Base-by-base conservation (phyloP, 2,888 invertebrate genomes). In the Caenorhabditis becei region DNA sequence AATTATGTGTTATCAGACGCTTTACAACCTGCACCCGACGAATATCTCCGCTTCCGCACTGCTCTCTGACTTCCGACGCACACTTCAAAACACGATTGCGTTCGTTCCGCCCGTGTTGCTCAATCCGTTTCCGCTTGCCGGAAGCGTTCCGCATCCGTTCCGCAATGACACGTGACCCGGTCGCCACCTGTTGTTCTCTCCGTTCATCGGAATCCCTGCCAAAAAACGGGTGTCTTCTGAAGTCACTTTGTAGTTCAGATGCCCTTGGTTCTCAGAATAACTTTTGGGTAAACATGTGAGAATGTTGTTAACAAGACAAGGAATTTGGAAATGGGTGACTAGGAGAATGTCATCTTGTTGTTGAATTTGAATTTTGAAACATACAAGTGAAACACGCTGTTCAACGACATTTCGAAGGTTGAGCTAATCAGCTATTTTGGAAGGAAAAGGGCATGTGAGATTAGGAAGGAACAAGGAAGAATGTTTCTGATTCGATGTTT, bases 11-110 rank as follows among this genome's bases (percentile, higher is more conserved):
- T n/a, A n/a, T n/a, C 54, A 63, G 63, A 72, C 72, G 72, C 62
- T 59, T 71, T 71, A 71, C 71, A 71, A 44, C 32, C 37, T 71
- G 71, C 71, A 71, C 71, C 56, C 37, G 20, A 5, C 14, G 47
- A 58, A 37, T 24, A 28, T 67, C 20, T 26, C 56, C 8, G 10
- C 35, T 47, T 54, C 54, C 63, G n/a, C n/a, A n/a, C n/a, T 56
- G 44, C 71, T 47, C 51, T 70, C 70, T 53, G 24, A 37, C 41
- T 61, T 41, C 49, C 49, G 49, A 3, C 49, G 20, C 24, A 24
- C 23, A 41, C 41, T 41, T 41, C 51, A 51, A 51, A 51, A 51
- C 51, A 51, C 51, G 51, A 23, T 51, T 51, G 54, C 26, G 71
- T 59, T 53, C 71, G 47, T 63, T n/a, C n/a, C n/a, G n/a, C n/a